A percentile compares a stretch with the other conserved stretches of the same genome.
phyloP scores from a whole-genome alignment of 2,888 invertebrate species.

The Antitype chi region DNA sequence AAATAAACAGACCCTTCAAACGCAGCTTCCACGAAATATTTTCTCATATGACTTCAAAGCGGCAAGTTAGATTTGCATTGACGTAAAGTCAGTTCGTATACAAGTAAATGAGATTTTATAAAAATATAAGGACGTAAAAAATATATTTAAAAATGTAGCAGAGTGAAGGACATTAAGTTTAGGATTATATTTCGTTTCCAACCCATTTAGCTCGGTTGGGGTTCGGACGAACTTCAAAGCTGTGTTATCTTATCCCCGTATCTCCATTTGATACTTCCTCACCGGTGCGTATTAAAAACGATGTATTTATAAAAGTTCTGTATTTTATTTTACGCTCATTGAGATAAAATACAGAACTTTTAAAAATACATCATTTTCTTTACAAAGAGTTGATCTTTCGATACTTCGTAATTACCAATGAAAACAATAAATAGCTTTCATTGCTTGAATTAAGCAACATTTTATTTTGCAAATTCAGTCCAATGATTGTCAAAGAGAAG shows the following conservation, averaged over 20 bases:
- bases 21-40: slow-evolving; percentile 40
- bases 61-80: slow-evolving; percentile 27
- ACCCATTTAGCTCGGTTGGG: slow-evolving; percentile 69
- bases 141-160: slow-evolving; percentile 67
- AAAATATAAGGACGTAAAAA: slow-evolving; percentile 60
- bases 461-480: not conserved
- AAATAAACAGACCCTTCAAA: slow-evolving; percentile 71
- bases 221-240: slow-evolving; percentile 69
- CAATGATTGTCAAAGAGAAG: not conserved
- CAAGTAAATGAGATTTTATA: slow-evolving; percentile 33
- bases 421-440: not conserved
- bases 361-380: too few species aligned
- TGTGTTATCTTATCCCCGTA: slow-evolving; percentile 61
- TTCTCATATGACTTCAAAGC: slow-evolving; percentile 52
- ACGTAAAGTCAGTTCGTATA: slow-evolving; percentile 37
- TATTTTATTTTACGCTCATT: slow-evolving; percentile 11
- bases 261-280: slow-evolving; percentile 63
- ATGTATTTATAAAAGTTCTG: slow-evolving; percentile 21
- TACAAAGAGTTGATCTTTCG: not conserved
- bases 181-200: slow-evolving; percentile 71
- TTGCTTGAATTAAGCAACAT: not conserved
- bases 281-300: slow-evolving; percentile 55
- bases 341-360: too few species aligned
- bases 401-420: slow-evolving; percentile 41
- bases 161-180: slow-evolving; percentile 67